Conservation (phyloP, 2,797 vertebrate species). For the Synanceia verrucosa region DNA sequence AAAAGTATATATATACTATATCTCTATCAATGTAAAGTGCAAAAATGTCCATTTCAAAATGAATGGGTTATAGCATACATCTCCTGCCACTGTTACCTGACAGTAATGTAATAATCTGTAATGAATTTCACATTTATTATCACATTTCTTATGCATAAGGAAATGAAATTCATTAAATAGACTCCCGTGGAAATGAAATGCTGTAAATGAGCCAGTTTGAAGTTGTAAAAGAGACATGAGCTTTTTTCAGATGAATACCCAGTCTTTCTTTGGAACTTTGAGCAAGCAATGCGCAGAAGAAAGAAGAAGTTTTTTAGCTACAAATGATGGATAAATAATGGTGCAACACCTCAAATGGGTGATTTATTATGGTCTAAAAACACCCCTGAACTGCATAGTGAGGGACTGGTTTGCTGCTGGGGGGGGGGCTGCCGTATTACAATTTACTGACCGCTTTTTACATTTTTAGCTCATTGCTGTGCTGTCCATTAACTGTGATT, state of each 20-base stretch:
- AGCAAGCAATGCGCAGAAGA: not conserved
- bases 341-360: not conserved
- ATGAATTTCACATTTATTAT: conserved; percentile 71
- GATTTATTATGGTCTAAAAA: not conserved
- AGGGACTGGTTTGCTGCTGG: not conserved
- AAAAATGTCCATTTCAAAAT: not conserved
- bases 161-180: conserved; percentile 76
- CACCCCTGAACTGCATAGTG: conserved; percentile 1
- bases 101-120: conserved; percentile 73
- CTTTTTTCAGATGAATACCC: conserved; percentile 42
- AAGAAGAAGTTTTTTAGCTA: not conserved
- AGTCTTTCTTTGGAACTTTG: conserved; percentile 6
- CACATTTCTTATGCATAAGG: conserved; percentile 73
- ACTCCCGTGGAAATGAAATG: conserved; percentile 69
- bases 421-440: too few species aligned
- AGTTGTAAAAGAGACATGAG: conserved; percentile 49
- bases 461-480: conserved; percentile 31
- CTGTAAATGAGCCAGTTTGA: conserved; percentile 58
- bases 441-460: too few species aligned
- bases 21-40: not conserved
- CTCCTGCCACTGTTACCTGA: conserved; percentile 57
- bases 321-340: not conserved
- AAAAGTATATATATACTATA: not conserved
- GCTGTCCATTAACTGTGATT: not conserved
- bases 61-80: conserved; percentile 56